Evolutionary conservation across 2,888 invertebrate species (phyloP), one percentile per base, ranked within the genome.

Genomic region (Chrysolina americana): DNA sequence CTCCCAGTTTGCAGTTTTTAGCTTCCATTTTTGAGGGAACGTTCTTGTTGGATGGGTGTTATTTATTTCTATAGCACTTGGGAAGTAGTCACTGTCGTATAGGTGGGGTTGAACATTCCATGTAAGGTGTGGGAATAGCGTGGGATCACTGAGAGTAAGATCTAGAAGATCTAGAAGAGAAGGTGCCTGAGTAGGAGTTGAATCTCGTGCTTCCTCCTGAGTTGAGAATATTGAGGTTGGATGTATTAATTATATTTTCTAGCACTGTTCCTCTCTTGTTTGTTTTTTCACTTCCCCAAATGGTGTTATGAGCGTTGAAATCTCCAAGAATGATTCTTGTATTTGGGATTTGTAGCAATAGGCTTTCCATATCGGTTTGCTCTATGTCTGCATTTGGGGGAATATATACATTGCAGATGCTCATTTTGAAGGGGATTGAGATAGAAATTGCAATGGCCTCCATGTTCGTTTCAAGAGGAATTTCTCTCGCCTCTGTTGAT

Each of bases 401-500:
- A 65, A n/a, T 41, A 13, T 65, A 65, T 36, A 64, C 19, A 17
- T 41, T 64, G 17, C 65, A 19, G 4, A 65, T 65, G 47, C 44
- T 65, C 41, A 47, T 65, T 44, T 44, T 44, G 6, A 10, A 19
- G 6, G 10, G 41, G 4, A 4, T 11, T 2, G 11, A 11, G 13
- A 65, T 23, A 9, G 17, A 8, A 17, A 41, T 28, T 15, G 64
- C 64, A 15, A 65, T 21, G 1, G 65, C 44, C 15, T 65, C 47
- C 17, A 65, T 21, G 19, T 44, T 41, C 4, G 65, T 65, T 44
- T 13, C 21, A 2, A 47, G 6, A 9, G 11, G 47, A 6, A 65
- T 23, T 41, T 41, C 64, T 13, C n/a, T 21, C 15, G 41, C n/a
- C 11, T n/a, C 10, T 5, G 9, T 2, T 17, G 41, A n/a, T 2